These are phyloP conservation scores for Sigmodon hispidus DNA, from an alignment of 2,113 vertebrate species.

Conservation along the genomic window DNA sequence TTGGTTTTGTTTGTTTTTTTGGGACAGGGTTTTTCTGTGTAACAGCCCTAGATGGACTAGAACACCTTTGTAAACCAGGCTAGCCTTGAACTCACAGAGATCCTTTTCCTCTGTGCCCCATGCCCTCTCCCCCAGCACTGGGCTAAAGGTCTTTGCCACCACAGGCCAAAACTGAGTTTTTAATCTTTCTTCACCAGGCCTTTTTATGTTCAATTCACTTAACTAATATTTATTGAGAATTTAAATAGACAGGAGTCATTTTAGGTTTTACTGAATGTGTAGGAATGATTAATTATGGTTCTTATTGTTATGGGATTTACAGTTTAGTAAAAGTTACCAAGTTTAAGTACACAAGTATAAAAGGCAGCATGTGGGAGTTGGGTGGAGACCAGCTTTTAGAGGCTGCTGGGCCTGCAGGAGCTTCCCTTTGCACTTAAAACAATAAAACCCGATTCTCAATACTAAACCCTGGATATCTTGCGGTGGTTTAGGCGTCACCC, in stretches of 20 bases:
- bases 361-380: background rate
- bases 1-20: too few species aligned
- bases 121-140: too few species aligned
- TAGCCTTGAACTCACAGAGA: too few species aligned
- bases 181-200: slow-evolving; percentile 17
- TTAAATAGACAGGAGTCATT: background rate
- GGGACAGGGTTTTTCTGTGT: too few species aligned
- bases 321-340: background rate
- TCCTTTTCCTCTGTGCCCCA: too few species aligned
- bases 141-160: too few species aligned
- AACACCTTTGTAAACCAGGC: too few species aligned
- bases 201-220: slow-evolving; percentile 44
- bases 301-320: background rate
- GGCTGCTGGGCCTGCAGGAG: background rate
- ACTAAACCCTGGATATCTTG: slow-evolving; percentile 11
- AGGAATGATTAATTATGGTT: background rate
- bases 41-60: too few species aligned
- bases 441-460: slow-evolving; percentile 4
- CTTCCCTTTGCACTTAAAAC: background rate
- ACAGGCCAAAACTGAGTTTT: background rate
- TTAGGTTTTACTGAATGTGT: background rate
- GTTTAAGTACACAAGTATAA: background rate
- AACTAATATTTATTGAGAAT: slow-evolving; percentile 30
- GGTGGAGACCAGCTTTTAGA: background rate
- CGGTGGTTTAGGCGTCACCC: background rate